phyloP scores from a whole-genome alignment of 2,888 invertebrate genomes.

The Phengaris alcon region DNA sequence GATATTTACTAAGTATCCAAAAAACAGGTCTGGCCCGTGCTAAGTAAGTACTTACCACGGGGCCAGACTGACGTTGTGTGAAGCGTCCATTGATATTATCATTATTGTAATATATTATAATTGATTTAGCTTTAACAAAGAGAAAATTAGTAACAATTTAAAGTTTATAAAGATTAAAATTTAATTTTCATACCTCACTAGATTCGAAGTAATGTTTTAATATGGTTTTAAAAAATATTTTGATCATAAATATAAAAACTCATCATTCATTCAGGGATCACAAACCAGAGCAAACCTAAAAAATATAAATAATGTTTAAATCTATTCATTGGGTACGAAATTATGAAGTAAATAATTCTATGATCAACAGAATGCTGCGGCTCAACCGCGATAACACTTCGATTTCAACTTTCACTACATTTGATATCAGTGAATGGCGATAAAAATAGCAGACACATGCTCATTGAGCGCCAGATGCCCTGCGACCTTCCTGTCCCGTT shows the following conservation, averaged over 20 bases:
- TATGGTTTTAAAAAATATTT: too few relatives aligned
- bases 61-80: too few relatives aligned
- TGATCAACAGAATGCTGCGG: background rate
- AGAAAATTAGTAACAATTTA: background rate
- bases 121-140: background rate
- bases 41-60: too few relatives aligned
- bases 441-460: conserved; percentile 73
- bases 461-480: conserved; percentile 70
- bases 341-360: background rate
- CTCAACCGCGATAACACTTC: conserved; percentile 3
- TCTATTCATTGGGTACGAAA: background rate
- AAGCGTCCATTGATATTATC: too few relatives aligned
- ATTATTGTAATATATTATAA: background rate
- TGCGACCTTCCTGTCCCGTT: conserved; percentile 64
- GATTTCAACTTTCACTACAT: conserved; percentile 35
- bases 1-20: too few relatives aligned
- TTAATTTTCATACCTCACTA: too few relatives aligned
- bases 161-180: background rate
- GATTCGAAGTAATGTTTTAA: too few relatives aligned
- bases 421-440: conserved; percentile 67
- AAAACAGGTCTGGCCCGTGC: too few relatives aligned
- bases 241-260: too few relatives aligned
- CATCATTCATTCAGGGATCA: too few relatives aligned
- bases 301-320: background rate
- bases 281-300: too few relatives aligned